Conservation (phyloP, 2,888 invertebrate species). For the Hetaerina titia region DNA sequence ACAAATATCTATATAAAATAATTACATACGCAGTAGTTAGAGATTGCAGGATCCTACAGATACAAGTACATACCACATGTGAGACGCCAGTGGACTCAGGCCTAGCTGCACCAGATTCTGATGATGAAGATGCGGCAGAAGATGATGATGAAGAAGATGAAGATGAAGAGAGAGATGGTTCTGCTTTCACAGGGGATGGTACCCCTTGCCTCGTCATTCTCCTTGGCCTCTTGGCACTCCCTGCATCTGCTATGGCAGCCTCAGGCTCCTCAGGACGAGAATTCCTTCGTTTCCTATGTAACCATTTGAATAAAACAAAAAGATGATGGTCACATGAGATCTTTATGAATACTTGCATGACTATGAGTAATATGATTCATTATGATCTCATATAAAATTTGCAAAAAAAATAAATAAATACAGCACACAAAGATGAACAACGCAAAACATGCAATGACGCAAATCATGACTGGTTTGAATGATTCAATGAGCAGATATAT, state of each 20-base stretch:
- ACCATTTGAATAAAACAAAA: not conserved
- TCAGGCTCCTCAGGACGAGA: constrained; percentile 55
- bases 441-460: too few relatives aligned
- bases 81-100: constrained; percentile 77
- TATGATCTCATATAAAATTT: too few relatives aligned
- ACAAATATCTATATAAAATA: not conserved
- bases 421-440: too few relatives aligned
- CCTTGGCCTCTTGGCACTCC: constrained; percentile 33
- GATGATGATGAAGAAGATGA: constrained; percentile 34
- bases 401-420: too few relatives aligned
- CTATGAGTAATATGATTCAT: too few relatives aligned
- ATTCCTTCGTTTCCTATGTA: constrained; percentile 46
- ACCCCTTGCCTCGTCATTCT: constrained; percentile 51
- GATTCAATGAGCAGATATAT: too few relatives aligned
- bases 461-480: too few relatives aligned
- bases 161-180: constrained; percentile 50
- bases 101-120: constrained; percentile 72
- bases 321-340: too few relatives aligned
- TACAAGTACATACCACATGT: constrained; percentile 74
- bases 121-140: constrained; percentile 44
- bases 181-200: constrained; percentile 43
- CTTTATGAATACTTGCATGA: too few relatives aligned
- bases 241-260: constrained; percentile 49
- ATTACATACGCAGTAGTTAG: not conserved
- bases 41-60: not conserved